A percentile compares a stretch with the other conserved stretches of the same genome.
Evolutionary conservation across 2,113 vertebrate species (phyloP).

Genomic region (Falco punctatus): DNA sequence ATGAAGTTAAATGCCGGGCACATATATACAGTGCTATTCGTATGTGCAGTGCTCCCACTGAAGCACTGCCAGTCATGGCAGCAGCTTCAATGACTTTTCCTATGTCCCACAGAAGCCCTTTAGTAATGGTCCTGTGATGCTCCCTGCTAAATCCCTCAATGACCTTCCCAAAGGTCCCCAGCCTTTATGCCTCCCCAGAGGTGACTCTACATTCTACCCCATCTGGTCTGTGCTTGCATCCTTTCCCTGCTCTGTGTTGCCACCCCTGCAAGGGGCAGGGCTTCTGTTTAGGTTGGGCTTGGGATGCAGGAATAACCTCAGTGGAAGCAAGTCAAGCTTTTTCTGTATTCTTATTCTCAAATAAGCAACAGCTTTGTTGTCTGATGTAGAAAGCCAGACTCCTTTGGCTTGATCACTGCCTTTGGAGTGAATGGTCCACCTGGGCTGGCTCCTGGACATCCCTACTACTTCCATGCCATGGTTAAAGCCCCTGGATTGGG

Average conservation of each 20-base stretch:
- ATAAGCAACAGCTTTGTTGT: background rate
- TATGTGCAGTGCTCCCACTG: background rate
- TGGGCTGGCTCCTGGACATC: background rate
- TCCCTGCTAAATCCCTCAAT: background rate
- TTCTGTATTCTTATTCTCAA: background rate
- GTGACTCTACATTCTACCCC: background rate
- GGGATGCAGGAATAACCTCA: background rate
- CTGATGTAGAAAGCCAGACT: background rate
- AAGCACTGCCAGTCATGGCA: background rate
- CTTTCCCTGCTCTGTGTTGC: background rate
- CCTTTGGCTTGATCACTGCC: background rate
- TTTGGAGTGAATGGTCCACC: background rate
- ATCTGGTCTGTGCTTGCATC: background rate
- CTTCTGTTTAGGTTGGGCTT: background rate
- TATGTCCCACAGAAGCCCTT: background rate
- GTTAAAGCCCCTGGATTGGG: background rate
- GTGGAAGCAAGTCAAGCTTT: background rate
- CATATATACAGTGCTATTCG: background rate
- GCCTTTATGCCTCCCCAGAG: background rate
- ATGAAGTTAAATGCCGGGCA: background rate
- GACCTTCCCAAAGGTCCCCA: background rate
- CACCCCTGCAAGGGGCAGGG: background rate
- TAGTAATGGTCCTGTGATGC: background rate
- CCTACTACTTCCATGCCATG: background rate
- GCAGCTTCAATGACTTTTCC: background rate